Evolutionary conservation across 2,797 vertebrate species (phyloP), one percentile per base, ranked within the genome.

Genomic region (Hippocampus kuda): DNA sequence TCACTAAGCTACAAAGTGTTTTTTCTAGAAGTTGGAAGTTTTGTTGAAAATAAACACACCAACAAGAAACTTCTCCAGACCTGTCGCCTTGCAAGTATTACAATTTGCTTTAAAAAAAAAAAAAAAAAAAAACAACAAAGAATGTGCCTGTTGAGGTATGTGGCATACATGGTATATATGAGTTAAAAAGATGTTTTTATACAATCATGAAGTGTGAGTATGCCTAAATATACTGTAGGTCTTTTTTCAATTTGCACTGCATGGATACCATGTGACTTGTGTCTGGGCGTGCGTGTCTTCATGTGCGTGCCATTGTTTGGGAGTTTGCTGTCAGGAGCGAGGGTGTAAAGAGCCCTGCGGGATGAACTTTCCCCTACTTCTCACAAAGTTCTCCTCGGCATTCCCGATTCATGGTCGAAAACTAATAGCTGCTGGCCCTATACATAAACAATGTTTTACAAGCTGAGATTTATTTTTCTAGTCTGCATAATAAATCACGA

Each of bases 301-400:
- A 20, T 67, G 70, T 64, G 61, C 38, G 49, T 60, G 76, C 66
- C 44, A 72, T 27, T 72, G 66, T 67, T 77, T 61, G 46, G 73
- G 77, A 73, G 72, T 81, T 67, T 69, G 46, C 65, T 68, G 72
- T 81, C 73, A 68, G 78, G 76, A 83, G 62, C 54, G 61, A 74
- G 74, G 78, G 73, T 67, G 79, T 79, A 67, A 79, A 79, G 76
- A 64, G 68, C 65, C 83, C 73, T 30, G 77, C 74, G 73, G 79
- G 71, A n/a, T 90, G 88, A 91, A 88, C 89, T 90, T 88, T 91
- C 87, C 85, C 87, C 89, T 87, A 90, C 88, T 90, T 91, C 88
- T 86, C 89, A 90, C 87, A 71, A 46, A 27, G 24, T 27, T 65
- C 69, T 70, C 65, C 16, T 18, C 70, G 65, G 77, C 78, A 80